phyloP scores from a whole-genome alignment of 2,888 invertebrate species.

The Chalcosyrphus nemorum region DNA sequence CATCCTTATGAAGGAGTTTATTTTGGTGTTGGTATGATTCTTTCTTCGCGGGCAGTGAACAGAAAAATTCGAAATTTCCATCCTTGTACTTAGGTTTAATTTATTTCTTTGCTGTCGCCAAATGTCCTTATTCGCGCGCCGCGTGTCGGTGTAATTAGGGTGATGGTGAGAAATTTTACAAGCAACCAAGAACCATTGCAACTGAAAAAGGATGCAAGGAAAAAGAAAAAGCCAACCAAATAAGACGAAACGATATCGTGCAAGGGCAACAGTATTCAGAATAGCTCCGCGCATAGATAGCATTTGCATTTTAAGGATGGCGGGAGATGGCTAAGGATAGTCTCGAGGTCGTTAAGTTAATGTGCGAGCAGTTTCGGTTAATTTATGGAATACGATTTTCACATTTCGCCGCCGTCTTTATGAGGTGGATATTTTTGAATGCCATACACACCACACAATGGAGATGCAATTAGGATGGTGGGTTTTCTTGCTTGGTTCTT shows the following conservation, averaged over 20 bases:
- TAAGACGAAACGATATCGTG: slow-evolving; percentile 21
- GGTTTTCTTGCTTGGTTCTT: background rate
- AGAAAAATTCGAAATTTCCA: slow-evolving; percentile 28
- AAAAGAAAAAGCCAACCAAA: background rate
- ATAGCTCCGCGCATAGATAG: slow-evolving; percentile 22
- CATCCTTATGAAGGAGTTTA: background rate
- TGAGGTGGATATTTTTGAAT: slow-evolving; percentile 10
- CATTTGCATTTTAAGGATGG: slow-evolving; percentile 32
- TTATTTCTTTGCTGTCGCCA: slow-evolving; percentile 45
- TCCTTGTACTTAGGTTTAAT: slow-evolving; percentile 33
- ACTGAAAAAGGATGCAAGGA: background rate
- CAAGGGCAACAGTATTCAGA: no score
- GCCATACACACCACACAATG: background rate
- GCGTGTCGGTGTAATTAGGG: slow-evolving; percentile 35
- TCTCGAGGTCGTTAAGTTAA: slow-evolving; percentile 57
- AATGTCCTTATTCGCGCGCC: slow-evolving; percentile 36
- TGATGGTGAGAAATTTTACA: slow-evolving; percentile 45
- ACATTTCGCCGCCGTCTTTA: slow-evolving; percentile 32
- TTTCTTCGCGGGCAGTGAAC: slow-evolving; percentile 5
- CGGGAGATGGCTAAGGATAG: slow-evolving; percentile 17
- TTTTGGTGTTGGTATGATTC: background rate
- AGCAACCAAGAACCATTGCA: slow-evolving; percentile 15
- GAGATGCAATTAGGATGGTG: background rate
- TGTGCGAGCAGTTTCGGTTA: slow-evolving; percentile 60
- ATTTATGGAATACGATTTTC: slow-evolving; percentile 53